Conservation (phyloP, 2,888 invertebrate species). For the Augochlorella aurata region DNA sequence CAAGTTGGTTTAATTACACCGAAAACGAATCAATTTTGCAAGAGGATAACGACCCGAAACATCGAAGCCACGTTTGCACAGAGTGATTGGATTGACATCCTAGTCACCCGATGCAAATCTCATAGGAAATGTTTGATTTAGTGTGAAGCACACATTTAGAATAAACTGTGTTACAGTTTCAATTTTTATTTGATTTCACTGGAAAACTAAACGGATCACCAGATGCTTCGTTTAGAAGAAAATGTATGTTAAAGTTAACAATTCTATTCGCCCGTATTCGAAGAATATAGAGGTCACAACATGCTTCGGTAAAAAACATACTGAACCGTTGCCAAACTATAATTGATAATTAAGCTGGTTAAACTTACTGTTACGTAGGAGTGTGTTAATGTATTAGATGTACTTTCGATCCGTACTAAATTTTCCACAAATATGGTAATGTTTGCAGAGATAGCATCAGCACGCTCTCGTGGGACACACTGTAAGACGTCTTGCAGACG, state of each 20-base stretch:
- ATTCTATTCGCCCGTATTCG: too few species aligned
- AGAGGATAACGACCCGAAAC: too few species aligned
- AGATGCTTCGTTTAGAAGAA: too few species aligned
- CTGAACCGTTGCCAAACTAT: not conserved
- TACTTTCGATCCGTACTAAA: not conserved
- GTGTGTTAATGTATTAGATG: not conserved
- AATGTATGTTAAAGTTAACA: too few species aligned
- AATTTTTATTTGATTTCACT: not conserved
- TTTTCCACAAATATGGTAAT: not conserved
- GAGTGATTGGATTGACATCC: not conserved
- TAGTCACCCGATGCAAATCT: not conserved
- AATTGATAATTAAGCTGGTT: not conserved
- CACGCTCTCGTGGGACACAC: not conserved
- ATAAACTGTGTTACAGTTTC: not conserved
- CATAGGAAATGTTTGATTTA: not conserved
- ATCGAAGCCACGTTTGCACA: not conserved
- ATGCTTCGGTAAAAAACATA: not conserved
- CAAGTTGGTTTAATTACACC: not conserved
- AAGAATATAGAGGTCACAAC: too few species aligned
- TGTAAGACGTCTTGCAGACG: not conserved
- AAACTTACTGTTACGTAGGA: not conserved
- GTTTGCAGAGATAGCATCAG: not conserved
- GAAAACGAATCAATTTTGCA: not conserved
- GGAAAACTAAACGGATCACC: not conserved
- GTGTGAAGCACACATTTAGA: not conserved